Percentiles rank a stretch among this genome's conserved stretches.
Evolutionary conservation across 2,888 invertebrate species (phyloP).

Genomic region (Microctonus aethiopoides): DNA sequence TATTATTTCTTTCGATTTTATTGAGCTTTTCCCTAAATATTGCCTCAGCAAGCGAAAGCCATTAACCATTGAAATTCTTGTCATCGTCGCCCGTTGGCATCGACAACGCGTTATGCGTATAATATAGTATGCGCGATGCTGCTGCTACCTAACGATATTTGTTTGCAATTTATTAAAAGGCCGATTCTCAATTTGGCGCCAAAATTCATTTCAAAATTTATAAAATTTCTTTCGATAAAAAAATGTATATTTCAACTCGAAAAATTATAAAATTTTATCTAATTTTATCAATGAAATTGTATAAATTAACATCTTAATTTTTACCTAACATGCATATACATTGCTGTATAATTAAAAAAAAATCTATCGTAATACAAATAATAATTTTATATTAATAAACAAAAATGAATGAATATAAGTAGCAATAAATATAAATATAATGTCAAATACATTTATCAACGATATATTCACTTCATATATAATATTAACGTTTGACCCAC

Average conservation of each 20-base stretch:
- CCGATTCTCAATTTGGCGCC: neutral
- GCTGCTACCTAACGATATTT: constrained; percentile 30
- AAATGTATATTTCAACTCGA: too few species aligned
- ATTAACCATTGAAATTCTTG: constrained; percentile 50
- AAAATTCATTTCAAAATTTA: neutral
- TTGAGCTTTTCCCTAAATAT: constrained; percentile 55
- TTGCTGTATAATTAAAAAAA: too few species aligned
- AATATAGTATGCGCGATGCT: constrained; percentile 27
- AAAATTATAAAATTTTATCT: too few species aligned
- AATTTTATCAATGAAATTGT: too few species aligned
- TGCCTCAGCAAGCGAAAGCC: constrained; percentile 55
- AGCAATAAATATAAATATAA: neutral
- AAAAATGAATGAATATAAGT: neutral
- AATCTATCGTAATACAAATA: too few species aligned
- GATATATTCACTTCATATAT: too few species aligned
- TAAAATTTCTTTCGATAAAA: too few species aligned
- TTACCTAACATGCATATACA: too few species aligned
- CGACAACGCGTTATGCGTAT: constrained; percentile 24
- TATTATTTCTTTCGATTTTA: constrained; percentile 70
- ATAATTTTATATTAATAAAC: too few species aligned
- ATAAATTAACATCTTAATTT: too few species aligned
- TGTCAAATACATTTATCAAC: neutral
- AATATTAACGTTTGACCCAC: neutral
- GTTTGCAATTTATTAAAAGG: neutral
- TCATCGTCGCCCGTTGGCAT: constrained; percentile 33